phyloP scores from a whole-genome alignment of 1,140 invertebrate species.

The Halictus rubicundus region DNA sequence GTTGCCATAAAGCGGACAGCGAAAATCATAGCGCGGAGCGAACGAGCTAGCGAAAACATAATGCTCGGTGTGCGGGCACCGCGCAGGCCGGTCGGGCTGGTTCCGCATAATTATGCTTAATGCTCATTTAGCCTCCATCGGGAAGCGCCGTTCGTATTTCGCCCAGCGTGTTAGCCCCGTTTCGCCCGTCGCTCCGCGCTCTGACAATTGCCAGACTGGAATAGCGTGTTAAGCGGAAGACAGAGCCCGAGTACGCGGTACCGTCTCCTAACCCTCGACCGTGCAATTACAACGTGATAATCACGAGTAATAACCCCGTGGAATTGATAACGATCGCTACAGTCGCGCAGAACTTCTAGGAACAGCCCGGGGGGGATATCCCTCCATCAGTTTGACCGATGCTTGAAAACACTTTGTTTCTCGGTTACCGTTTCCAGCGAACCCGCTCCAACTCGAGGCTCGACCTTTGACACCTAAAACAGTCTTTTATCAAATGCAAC shows the following conservation, averaged over 20 bases:
- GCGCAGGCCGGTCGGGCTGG: slow-evolving; percentile 23
- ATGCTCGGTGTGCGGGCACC: slow-evolving; percentile 24
- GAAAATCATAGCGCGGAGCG: slow-evolving; percentile 36
- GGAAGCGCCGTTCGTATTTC: slow-evolving; percentile 41
- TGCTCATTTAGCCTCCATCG: slow-evolving; percentile 26
- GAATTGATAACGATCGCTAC: slow-evolving; percentile 13
- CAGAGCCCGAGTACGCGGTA: neutral
- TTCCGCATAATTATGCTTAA: slow-evolving; percentile 56
- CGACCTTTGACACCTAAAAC: too few relatives aligned
- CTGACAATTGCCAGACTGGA: neutral
- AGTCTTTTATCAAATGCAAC: too few relatives aligned
- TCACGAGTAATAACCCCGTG: slow-evolving; percentile 22
- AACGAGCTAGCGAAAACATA: slow-evolving; percentile 39
- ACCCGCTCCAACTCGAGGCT: too few relatives aligned
- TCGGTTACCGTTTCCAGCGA: neutral
- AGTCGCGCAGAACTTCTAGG: neutral
- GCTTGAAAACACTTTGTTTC: neutral
- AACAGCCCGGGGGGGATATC: neutral
- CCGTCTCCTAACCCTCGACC: neutral
- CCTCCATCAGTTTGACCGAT: neutral
- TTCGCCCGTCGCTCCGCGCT: slow-evolving; percentile 4
- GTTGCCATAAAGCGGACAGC: slow-evolving; percentile 45
- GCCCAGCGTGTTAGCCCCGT: slow-evolving; percentile 43
- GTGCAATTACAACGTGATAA: slow-evolving; percentile 38
- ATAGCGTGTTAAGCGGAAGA: slow-evolving; percentile 13